These are phyloP conservation scores for Aleadryas rufinucha DNA, from an alignment of 2,113 vertebrate species.

Conservation along the genomic window DNA sequence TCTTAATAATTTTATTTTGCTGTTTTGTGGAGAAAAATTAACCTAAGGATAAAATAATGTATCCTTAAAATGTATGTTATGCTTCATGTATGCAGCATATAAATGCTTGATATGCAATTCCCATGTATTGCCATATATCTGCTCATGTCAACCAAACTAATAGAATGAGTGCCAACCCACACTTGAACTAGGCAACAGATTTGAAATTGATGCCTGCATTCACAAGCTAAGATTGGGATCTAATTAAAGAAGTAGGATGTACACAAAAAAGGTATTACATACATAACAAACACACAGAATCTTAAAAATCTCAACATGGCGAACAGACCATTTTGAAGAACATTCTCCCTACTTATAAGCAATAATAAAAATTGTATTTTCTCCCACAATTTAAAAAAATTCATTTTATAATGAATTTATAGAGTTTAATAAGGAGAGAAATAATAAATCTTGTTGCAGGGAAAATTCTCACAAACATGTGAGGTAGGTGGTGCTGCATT, in stretches of 20 bases:
- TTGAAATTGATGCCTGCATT: background rate
- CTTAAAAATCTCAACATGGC: background rate
- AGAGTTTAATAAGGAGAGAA: background rate
- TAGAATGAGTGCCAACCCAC: background rate
- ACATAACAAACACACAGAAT: background rate
- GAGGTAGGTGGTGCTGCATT: background rate
- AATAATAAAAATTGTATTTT: background rate
- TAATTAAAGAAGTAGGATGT: background rate
- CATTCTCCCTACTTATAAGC: background rate
- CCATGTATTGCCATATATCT: background rate
- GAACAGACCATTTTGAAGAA: background rate
- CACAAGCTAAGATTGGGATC: background rate
- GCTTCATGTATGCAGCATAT: background rate
- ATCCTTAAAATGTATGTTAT: background rate
- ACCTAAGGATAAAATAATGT: background rate
- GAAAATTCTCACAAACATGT: background rate
- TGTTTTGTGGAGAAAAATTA: background rate
- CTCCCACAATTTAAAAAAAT: fast-evolving
- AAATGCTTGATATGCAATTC: background rate
- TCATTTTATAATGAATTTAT: background rate
- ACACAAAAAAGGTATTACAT: background rate
- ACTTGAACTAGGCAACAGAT: background rate
- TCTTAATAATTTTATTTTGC: background rate
- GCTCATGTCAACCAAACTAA: background rate
- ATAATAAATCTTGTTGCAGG: background rate